Base-by-base conservation (phyloP, 2,888 invertebrate genomes). In the Spatulosminthurus flaviceps region DNA sequence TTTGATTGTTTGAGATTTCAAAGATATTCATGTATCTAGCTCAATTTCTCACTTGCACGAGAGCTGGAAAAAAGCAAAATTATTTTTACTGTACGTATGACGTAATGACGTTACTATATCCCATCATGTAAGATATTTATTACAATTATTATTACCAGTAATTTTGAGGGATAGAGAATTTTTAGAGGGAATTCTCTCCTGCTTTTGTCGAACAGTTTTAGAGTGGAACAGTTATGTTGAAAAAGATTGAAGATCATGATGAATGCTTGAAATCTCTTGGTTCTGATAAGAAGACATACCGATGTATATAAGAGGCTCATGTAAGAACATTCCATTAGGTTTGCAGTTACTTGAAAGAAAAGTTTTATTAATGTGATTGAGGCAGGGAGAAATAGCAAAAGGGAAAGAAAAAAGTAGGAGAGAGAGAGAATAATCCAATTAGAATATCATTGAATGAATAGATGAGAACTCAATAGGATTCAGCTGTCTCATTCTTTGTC, bases 401-500 rank as follows among this genome's bases (percentile, higher is more conserved):
- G 42, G 43, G 42, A 71, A 21, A 19, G 42, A 71, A 29, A 42
- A 29, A 42, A 29, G 9, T 9, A 9, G 13, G 41, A 41, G 70
- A 71, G 41, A 41, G 41, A 71, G 43, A 43, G 77, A 79, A 76
- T 81, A 81, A 81, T 81, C 81, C 81, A 81, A 81, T 81, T 81
- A 81, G 81, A 81, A 79, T 79, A 74, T 78, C 71, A 80, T 78
- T 80, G 78, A 80, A 73, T 78, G 74, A 66, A 78, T 67, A 66
- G 64, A 77, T 66, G 26, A 66, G 60, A 71, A 77, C 77, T 80
- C 77, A 79, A 80, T 79, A 78, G 81, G 72, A 81, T 80, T 81
- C 79, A 80, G 81, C 81, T 81, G 81, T 81, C 81, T 81, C 81
- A 81, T 80, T 78, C 78, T 69, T 79, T 80, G 51, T 77, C 13